Evolutionary conservation across 2,797 vertebrate species (phyloP).

Genomic region (Hemibagrus guttatus): DNA sequence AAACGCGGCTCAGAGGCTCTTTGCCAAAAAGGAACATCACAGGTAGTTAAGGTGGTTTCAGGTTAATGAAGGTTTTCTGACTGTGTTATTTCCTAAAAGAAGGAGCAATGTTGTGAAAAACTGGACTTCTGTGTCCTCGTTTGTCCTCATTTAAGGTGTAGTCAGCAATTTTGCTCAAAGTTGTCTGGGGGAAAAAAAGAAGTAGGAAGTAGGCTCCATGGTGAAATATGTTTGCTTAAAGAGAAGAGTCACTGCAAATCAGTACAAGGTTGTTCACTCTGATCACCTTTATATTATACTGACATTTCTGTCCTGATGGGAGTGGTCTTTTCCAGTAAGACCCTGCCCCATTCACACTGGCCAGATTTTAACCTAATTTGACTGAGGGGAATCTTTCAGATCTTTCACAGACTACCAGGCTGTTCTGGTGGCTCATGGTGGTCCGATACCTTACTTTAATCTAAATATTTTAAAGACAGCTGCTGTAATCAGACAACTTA

Average conservation of each 20-base stretch:
- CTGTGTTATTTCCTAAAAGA: neutral
- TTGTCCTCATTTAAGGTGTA: conserved; percentile 6
- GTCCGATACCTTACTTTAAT: neutral
- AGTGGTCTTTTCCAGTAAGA: neutral
- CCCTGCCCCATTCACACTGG: neutral
- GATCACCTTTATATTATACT: neutral
- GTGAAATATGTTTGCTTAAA: neutral
- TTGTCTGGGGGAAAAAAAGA: neutral
- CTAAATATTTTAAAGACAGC: neutral
- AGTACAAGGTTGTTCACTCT: neutral
- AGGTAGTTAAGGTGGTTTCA: conserved; percentile 1
- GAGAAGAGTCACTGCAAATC: neutral
- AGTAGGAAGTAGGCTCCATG: neutral
- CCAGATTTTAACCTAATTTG: neutral
- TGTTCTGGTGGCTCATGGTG: neutral
- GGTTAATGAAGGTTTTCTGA: neutral
- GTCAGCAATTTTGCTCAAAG: neutral
- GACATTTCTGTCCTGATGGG: neutral
- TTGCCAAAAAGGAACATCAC: neutral
- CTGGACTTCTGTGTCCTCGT: neutral
- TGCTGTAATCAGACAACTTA: neutral
- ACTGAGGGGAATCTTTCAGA: neutral
- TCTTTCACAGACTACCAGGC: neutral
- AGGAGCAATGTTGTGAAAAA: neutral
- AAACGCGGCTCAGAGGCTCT: conserved; percentile 16